phyloP scores from a whole-genome alignment of 1,140 invertebrate species.

The Thaumatotibia leucotreta region DNA sequence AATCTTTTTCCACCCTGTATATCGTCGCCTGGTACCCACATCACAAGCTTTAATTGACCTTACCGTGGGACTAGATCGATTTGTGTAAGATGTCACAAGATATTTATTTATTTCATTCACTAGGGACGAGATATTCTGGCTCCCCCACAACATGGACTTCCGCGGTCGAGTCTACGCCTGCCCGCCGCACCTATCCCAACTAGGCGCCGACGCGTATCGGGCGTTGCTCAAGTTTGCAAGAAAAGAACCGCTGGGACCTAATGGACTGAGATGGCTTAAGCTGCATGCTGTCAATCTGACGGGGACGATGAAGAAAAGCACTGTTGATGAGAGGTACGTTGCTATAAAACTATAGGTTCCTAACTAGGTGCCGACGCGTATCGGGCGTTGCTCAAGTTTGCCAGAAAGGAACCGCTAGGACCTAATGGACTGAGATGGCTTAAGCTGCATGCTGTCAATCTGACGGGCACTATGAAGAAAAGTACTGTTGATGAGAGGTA shows the following conservation, averaged over 20 bases:
- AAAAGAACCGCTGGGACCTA: conserved; percentile 87
- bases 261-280: conserved; percentile 96
- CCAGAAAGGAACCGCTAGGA: too few relatives aligned
- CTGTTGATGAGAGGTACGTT: conserved; percentile 82
- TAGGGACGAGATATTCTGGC: conserved; percentile 92
- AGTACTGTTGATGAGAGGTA: too few relatives aligned
- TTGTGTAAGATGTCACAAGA: too few relatives aligned
- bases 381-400: too few relatives aligned
- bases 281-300: conserved; percentile 97
- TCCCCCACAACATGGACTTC: conserved; percentile 99
- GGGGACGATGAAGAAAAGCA: conserved; percentile 90
- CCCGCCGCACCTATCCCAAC: conserved; percentile 95
- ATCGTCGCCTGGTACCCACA: too few relatives aligned
- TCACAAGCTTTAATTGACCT: too few relatives aligned
- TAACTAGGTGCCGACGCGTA: neutral
- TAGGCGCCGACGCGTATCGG: conserved; percentile 91
- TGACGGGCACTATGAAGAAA: too few relatives aligned
- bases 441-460: too few relatives aligned
- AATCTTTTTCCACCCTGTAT: too few relatives aligned
- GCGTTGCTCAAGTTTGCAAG: conserved; percentile 92
- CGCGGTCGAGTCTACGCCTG: conserved; percentile 96
- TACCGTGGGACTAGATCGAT: too few relatives aligned
- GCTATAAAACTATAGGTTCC: neutral
- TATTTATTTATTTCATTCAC: conserved; percentile 79
- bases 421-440: too few relatives aligned